These are phyloP conservation scores for Chaetoderma sp. DNA, from an alignment of 2,888 invertebrate species.

Conservation along the genomic window DNA sequence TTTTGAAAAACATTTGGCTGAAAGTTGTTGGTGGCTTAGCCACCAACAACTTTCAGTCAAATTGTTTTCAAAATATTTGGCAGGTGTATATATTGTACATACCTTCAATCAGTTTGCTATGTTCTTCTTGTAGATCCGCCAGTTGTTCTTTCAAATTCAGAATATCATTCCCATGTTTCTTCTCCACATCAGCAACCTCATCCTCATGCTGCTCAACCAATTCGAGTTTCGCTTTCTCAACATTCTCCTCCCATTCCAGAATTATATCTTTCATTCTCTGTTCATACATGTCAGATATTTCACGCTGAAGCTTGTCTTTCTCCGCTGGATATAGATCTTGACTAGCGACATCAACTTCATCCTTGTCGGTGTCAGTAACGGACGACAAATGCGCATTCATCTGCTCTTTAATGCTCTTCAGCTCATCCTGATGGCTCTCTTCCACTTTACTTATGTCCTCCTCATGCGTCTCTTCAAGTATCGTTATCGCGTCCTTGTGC, in stretches of 20 bases:
- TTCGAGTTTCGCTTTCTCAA: slow-evolving; percentile 8
- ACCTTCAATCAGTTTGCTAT: slow-evolving; percentile 55
- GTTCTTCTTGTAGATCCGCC: slow-evolving; percentile 49
- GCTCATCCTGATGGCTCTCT: no score
- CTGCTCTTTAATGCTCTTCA: no score
- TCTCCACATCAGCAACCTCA: slow-evolving; percentile 43
- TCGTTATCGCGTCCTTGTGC: no score
- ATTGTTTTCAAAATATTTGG: no score
- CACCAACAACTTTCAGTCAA: no score
- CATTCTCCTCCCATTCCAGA: slow-evolving; percentile 13
- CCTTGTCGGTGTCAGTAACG: not conserved
- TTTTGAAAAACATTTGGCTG: no score
- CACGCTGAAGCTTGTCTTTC: no score
- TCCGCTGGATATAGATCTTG: not conserved
- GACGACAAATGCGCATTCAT: no score
- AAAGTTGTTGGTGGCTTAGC: no score
- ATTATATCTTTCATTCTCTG: slow-evolving; percentile 15
- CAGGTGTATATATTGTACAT: no score
- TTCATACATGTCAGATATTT: slow-evolving; percentile 32
- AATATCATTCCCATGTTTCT: slow-evolving; percentile 38
- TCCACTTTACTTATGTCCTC: no score
- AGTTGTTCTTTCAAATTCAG: slow-evolving; percentile 43
- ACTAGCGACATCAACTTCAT: not conserved
- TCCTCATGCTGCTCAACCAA: slow-evolving; percentile 42
- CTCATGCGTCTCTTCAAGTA: not conserved